Conservation (phyloP, 2,113 vertebrate species). For the Chloebia gouldiae region DNA sequence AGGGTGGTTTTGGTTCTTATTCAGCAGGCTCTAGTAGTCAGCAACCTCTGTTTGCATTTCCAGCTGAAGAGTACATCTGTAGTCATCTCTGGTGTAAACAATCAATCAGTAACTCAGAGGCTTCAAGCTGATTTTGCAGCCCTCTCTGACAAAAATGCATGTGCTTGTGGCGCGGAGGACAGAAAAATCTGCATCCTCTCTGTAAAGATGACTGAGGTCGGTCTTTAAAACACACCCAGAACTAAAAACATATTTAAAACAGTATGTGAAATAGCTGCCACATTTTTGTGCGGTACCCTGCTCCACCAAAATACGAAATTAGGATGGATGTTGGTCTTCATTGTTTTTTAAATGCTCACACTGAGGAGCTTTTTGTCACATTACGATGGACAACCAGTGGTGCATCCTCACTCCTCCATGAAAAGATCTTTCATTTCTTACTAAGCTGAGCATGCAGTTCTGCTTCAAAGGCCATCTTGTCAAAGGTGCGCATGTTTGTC, state of each 20-base stretch:
- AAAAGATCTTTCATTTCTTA: conserved; percentile 80
- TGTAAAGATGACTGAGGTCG: neutral
- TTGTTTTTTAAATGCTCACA: neutral
- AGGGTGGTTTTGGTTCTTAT: neutral
- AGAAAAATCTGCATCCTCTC: neutral
- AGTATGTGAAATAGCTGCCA: conserved; percentile 60
- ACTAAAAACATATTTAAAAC: neutral
- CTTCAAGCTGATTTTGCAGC: neutral
- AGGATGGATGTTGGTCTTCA: neutral
- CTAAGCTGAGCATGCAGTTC: conserved; percentile 88
- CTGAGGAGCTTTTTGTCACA: neutral
- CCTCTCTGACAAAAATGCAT: neutral
- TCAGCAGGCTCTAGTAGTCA: neutral
- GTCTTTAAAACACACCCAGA: neutral
- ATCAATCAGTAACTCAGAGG: neutral
- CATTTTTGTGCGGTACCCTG: conserved; percentile 45
- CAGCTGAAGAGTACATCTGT: neutral
- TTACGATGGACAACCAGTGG: neutral
- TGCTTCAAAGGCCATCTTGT: conserved; percentile 96
- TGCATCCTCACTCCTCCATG: neutral
- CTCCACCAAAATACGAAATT: conserved; percentile 7
- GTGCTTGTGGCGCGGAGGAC: neutral
- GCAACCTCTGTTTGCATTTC: neutral
- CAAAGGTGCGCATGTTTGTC: conserved; percentile 92
- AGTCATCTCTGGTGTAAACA: neutral